A percentile compares a stretch with the other conserved stretches of the same genome.
Conservation (phyloP, 2,797 vertebrate genomes). For the Chelmon rostratus region DNA sequence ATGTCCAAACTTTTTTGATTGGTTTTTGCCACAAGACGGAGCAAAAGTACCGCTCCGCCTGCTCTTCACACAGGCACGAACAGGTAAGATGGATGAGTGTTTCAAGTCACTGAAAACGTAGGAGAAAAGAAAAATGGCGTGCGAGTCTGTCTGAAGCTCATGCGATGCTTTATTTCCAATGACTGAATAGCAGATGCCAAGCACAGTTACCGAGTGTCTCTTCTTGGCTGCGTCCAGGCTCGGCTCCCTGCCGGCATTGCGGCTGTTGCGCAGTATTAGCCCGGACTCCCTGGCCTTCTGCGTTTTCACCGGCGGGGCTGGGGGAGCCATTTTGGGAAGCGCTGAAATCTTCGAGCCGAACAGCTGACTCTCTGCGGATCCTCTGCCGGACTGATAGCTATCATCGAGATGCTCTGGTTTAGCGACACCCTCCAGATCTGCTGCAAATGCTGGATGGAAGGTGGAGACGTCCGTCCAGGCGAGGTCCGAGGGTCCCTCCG, state of each 20-base stretch:
- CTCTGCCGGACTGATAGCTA: slow-evolving; percentile 54
- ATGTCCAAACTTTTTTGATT: slow-evolving; percentile 62
- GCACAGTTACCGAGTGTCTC: slow-evolving; percentile 88
- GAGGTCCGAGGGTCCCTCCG: slow-evolving; percentile 79
- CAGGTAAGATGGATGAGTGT: slow-evolving; percentile 80
- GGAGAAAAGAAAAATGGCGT: slow-evolving; percentile 74
- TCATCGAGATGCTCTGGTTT: slow-evolving; percentile 72
- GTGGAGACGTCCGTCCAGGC: slow-evolving; percentile 73
- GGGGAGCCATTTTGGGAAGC: slow-evolving; percentile 83
- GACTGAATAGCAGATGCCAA: slow-evolving; percentile 82
- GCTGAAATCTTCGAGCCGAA: slow-evolving; percentile 73
- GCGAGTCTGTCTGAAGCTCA: slow-evolving; percentile 86
- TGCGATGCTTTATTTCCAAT: slow-evolving; percentile 86
- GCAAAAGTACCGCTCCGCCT: slow-evolving; percentile 64
- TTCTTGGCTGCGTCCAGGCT: slow-evolving; percentile 82
- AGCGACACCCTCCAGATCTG: slow-evolving; percentile 53
- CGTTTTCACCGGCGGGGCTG: slow-evolving; percentile 86
- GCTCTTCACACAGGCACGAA: slow-evolving; percentile 75
- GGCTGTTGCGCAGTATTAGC: slow-evolving; percentile 87
- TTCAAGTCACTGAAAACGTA: slow-evolving; percentile 79
- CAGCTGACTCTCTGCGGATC: slow-evolving; percentile 70
- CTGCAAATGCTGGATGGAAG: slow-evolving; percentile 63
- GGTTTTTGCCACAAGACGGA: slow-evolving; percentile 65
- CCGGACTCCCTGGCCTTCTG: slow-evolving; percentile 88
- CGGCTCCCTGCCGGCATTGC: slow-evolving; percentile 80